Evolutionary conservation across 2,113 vertebrate genomes (phyloP).

Genomic region (Sinosuthora webbiana): DNA sequence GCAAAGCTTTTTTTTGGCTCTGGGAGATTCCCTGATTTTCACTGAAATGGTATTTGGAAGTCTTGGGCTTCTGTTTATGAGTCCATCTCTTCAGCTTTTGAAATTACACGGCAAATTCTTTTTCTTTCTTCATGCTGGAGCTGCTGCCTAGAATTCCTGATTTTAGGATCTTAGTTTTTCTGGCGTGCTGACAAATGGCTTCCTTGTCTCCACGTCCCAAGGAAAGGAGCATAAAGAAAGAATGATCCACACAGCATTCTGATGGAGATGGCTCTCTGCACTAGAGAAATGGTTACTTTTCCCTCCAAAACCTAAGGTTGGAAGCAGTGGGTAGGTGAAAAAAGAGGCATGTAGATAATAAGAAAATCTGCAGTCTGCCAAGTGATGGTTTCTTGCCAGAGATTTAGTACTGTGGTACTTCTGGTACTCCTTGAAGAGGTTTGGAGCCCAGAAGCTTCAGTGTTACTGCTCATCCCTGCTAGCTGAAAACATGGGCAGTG

Average conservation of each 20-base stretch:
- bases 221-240: neutral
- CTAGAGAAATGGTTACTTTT: neutral
- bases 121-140: neutral
- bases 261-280: neutral
- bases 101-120: neutral
- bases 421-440: neutral
- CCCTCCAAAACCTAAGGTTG: neutral
- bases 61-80: neutral
- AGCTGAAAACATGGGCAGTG: neutral
- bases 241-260: neutral
- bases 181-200: neutral
- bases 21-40: neutral
- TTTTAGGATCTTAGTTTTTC: neutral
- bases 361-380: neutral
- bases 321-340: neutral
- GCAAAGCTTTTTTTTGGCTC: neutral
- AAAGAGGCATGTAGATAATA: neutral
- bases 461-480: neutral
- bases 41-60: neutral
- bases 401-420: neutral
- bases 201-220: neutral
- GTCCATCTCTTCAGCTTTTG: neutral
- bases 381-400: neutral
- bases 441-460: neutral
- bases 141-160: neutral